These are phyloP conservation scores for Cyrtonyx montezumae DNA, from an alignment of 2,113 vertebrate genomes.

Conservation along the genomic window DNA sequence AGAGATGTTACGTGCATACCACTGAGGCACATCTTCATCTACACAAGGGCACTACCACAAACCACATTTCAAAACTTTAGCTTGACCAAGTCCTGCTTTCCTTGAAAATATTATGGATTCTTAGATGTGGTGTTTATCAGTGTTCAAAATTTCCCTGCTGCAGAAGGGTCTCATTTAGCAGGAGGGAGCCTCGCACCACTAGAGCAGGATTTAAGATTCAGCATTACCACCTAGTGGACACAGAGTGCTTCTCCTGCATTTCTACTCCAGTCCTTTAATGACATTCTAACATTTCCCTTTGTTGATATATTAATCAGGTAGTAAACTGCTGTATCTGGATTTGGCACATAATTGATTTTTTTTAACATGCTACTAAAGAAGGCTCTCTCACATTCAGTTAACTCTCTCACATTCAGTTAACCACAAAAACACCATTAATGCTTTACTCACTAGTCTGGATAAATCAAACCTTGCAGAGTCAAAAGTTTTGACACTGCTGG, in stretches of 20 bases:
- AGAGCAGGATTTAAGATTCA: neutral
- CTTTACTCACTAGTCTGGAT: neutral
- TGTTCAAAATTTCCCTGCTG: neutral
- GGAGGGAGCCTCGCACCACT: neutral
- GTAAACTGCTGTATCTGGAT: neutral
- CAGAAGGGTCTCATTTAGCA: neutral
- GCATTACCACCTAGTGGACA: neutral
- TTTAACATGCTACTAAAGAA: neutral
- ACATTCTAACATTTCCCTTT: rapidly evolving
- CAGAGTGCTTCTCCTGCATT: neutral
- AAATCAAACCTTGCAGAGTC: neutral
- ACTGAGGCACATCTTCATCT: neutral
- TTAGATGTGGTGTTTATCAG: neutral
- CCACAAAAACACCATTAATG: neutral
- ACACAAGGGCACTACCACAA: neutral
- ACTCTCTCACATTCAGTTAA: neutral
- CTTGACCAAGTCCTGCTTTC: neutral
- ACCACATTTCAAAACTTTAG: too few relatives aligned
- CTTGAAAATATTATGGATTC: neutral
- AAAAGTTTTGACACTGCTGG: neutral
- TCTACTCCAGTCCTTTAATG: rapidly evolving
- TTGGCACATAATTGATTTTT: neutral
- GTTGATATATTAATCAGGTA: rapidly evolving
- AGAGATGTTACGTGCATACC: neutral
- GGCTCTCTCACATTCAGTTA: neutral